phyloP scores from a whole-genome alignment of 2,888 invertebrate species.

The Aproaerema taeniolella region DNA sequence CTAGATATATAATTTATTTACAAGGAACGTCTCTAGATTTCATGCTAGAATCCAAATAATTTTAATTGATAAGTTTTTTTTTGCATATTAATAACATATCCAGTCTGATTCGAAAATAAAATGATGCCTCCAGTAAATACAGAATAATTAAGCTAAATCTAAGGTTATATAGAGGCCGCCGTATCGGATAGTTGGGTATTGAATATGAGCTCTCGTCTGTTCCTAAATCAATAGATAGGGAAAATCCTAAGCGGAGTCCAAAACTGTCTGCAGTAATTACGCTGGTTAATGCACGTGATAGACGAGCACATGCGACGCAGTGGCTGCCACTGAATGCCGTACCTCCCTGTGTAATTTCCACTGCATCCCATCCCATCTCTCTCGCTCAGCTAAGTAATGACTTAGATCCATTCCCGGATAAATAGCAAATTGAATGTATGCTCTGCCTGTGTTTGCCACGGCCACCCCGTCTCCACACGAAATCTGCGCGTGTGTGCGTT shows the following conservation, averaged over 20 bases:
- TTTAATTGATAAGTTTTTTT: no score
- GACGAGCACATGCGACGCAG: constrained; percentile 18
- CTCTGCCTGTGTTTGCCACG: constrained; percentile 36
- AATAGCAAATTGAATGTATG: constrained; percentile 76
- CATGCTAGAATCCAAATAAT: no score
- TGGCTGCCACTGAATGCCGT: constrained; percentile 42
- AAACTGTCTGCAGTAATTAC: constrained; percentile 16
- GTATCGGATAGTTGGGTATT: no score
- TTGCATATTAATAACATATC: no score
- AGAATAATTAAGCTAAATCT: no score
- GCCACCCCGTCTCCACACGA: constrained; percentile 26
- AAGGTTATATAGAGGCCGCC: no score
- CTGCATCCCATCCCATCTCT: constrained; percentile 67
- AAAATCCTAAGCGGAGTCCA: constrained; percentile 4
- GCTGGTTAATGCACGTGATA: constrained; percentile 20
- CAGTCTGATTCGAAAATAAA: no score
- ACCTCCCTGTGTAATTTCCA: constrained; percentile 63
- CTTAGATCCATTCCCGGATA: constrained; percentile 76
- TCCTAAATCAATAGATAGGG: background rate
- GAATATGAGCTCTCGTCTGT: no score
- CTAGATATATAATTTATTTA: no score
- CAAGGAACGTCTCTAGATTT: no score
- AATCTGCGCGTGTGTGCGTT: constrained; percentile 24
- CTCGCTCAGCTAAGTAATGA: constrained; percentile 77
- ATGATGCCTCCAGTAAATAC: no score